These are phyloP conservation scores for Calliopsis andreniformis DNA, from an alignment of 1,140 invertebrate species.

Conservation along the genomic window DNA sequence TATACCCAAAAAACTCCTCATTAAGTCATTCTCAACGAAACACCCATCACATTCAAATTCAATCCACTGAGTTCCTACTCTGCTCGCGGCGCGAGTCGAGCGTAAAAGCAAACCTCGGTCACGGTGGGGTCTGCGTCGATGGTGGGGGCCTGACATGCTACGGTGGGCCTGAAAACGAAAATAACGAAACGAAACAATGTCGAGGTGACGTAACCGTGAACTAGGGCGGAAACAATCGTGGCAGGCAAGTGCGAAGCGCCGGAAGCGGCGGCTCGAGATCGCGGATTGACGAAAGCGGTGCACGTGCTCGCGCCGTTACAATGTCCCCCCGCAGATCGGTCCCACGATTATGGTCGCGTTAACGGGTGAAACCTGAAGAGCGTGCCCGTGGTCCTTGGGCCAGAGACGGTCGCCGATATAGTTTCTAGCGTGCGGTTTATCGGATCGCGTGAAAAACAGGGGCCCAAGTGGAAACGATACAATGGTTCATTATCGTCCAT, in stretches of 20 bases:
- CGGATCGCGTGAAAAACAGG: not conserved
- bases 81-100: slow-evolving; percentile 60
- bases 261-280: slow-evolving; percentile 71
- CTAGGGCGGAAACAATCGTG: slow-evolving; percentile 81
- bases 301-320: slow-evolving; percentile 38
- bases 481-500: slow-evolving; percentile 37
- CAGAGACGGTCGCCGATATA: not conserved
- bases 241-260: slow-evolving; percentile 80
- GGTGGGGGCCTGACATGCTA: slow-evolving; percentile 77
- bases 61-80: too few species aligned
- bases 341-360: slow-evolving; percentile 21
- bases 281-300: slow-evolving; percentile 70
- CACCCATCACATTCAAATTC: too few species aligned
- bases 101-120: slow-evolving; percentile 48
- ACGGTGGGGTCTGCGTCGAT: too few species aligned
- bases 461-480: not conserved
- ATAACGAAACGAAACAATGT: slow-evolving; percentile 81
- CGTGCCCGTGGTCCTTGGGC: slow-evolving; percentile 4
- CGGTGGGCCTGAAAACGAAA: slow-evolving; percentile 81
- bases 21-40: too few species aligned
- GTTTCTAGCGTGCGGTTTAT: slow-evolving; percentile 11
- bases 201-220: slow-evolving; percentile 78
- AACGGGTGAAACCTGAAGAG: slow-evolving; percentile 31
- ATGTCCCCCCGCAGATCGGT: slow-evolving; percentile 26
- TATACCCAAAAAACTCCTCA: too few species aligned